Percentiles rank a stretch among this genome's conserved stretches.
Conservation (phyloP, 2,888 invertebrate species). For the Saturnia pavonia region DNA sequence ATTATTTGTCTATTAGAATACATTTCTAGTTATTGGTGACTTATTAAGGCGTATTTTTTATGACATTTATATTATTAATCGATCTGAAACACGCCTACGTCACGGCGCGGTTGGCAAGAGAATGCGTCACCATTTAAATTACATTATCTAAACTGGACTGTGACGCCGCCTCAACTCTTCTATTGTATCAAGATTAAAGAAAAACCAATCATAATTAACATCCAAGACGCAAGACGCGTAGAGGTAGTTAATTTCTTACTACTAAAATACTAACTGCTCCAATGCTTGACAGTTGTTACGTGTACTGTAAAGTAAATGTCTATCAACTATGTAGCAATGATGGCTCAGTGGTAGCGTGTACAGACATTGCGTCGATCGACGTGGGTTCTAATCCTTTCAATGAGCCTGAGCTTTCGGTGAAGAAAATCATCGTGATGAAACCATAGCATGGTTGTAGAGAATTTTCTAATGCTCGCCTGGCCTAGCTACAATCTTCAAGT, state of each 20-base stretch:
- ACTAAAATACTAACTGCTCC: not conserved
- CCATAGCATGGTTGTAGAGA: too few species aligned
- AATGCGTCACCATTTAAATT: not conserved
- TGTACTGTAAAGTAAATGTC: not conserved
- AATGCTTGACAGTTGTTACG: not conserved
- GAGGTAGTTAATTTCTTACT: not conserved
- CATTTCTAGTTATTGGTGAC: conserved; percentile 11
- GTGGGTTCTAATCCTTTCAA: too few species aligned
- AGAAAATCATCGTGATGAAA: too few species aligned
- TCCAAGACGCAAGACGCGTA: not conserved
- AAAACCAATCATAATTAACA: not conserved
- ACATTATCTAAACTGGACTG: not conserved
- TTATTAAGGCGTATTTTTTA: not conserved
- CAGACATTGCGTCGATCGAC: too few species aligned
- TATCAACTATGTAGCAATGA: too few species aligned
- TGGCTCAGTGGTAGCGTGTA: too few species aligned
- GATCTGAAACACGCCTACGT: not conserved
- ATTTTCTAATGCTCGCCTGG: too few species aligned
- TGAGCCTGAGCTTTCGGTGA: too few species aligned
- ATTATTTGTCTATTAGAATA: not conserved
- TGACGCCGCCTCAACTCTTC: not conserved
- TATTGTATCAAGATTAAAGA: not conserved
- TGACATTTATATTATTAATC: conserved; percentile 13
- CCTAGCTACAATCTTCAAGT: too few species aligned
- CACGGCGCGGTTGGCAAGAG: not conserved